Conservation (phyloP, 2,888 invertebrate species). For the Phyllotreta striolata region DNA sequence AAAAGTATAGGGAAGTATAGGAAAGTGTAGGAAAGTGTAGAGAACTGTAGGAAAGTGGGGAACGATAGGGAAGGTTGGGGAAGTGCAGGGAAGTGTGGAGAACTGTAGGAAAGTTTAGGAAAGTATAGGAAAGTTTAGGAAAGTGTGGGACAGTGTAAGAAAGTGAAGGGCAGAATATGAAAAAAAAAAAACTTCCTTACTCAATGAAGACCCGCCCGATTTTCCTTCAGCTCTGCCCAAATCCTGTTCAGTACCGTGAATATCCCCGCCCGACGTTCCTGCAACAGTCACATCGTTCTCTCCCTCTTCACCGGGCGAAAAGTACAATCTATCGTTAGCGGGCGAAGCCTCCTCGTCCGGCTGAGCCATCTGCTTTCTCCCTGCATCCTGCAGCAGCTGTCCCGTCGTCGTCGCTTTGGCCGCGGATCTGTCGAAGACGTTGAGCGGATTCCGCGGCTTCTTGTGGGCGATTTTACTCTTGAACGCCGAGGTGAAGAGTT, state of each 20-base stretch:
- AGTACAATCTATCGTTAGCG: constrained; percentile 64
- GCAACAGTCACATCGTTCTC: constrained; percentile 41
- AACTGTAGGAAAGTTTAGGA: too few species aligned
- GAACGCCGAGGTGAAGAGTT: constrained; percentile 58
- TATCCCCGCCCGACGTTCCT: constrained; percentile 37
- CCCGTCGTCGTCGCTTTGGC: constrained; percentile 60
- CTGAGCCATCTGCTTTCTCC: constrained; percentile 57
- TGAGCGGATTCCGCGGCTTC: constrained; percentile 53
- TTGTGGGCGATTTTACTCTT: constrained; percentile 52
- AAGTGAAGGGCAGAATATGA: too few species aligned
- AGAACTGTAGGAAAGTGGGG: too few species aligned
- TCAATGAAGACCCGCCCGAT: constrained; percentile 37
- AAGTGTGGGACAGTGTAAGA: too few species aligned
- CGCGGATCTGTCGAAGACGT: constrained; percentile 65
- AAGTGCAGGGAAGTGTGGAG: too few species aligned
- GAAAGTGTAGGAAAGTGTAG: too few species aligned
- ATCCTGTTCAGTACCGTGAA: constrained; percentile 43
- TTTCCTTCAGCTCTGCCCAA: constrained; percentile 44
- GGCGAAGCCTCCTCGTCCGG: constrained; percentile 64
- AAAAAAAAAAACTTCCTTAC: constrained; percentile 30
- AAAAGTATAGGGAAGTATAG: too few species aligned
- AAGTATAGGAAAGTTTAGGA: neutral
- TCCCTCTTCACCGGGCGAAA: constrained; percentile 61
- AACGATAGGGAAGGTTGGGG: too few species aligned
- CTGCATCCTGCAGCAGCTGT: constrained; percentile 34